Conservation (phyloP, 2,797 vertebrate genomes). For the Hyperoplus immaculatus region DNA sequence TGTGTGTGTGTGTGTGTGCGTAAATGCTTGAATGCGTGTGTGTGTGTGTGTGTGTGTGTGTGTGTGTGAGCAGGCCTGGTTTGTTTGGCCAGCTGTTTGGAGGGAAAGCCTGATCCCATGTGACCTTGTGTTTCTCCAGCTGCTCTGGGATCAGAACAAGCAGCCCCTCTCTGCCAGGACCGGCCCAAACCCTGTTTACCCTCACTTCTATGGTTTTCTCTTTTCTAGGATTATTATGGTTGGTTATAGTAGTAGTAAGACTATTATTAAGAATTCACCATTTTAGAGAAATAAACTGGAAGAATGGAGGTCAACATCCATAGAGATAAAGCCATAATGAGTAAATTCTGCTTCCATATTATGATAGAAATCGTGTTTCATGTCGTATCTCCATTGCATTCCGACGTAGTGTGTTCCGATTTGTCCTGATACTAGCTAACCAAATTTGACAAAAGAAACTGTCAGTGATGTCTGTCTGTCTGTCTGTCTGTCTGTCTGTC, state of each 20-base stretch:
- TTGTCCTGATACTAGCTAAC: not conserved
- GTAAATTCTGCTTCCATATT: not conserved
- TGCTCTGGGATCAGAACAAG: constrained; percentile 83
- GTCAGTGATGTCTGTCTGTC: too few species aligned
- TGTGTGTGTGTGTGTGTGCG: constrained; percentile 30
- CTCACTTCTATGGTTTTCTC: constrained; percentile 30
- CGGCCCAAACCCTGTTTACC: constrained; percentile 33
- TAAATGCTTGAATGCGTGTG: not conserved
- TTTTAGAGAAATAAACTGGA: constrained; percentile 11
- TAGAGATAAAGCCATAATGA: not conserved
- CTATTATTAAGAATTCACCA: constrained; percentile 12
- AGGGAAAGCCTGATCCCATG: constrained; percentile 83
- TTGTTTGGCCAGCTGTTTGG: constrained; percentile 88
- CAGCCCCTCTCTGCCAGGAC: constrained; percentile 60
- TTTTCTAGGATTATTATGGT: constrained; percentile 52
- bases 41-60: constrained; percentile 39
- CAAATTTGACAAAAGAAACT: too few species aligned
- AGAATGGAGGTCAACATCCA: not conserved
- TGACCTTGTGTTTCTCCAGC: constrained; percentile 86
- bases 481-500: too few species aligned
- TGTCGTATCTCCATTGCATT: not conserved
- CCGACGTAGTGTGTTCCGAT: not conserved
- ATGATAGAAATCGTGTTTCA: not conserved
- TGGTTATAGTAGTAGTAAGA: constrained; percentile 28
- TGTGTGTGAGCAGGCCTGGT: constrained; percentile 44